phyloP scores from a whole-genome alignment of 2,797 vertebrate genomes.

The Falco naumanni region DNA sequence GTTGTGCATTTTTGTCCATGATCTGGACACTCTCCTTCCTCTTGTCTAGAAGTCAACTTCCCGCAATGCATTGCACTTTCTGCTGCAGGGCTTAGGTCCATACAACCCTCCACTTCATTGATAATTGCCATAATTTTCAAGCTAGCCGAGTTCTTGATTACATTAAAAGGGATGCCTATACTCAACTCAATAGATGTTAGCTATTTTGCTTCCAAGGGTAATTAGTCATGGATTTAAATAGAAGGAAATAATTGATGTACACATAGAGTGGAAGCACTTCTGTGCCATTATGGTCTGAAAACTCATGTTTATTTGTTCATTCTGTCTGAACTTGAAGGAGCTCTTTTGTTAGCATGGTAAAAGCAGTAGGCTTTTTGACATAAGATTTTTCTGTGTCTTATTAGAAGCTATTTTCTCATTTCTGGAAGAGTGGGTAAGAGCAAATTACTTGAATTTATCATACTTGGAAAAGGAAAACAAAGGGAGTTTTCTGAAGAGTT shows the following conservation, averaged over 20 bases:
- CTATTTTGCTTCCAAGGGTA: conserved; percentile 54
- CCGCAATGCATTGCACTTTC: neutral
- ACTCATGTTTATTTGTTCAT: conserved; percentile 41
- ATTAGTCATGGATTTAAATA: conserved; percentile 60
- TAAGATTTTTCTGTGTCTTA: neutral
- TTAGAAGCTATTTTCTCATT: conserved; percentile 43
- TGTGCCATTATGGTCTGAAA: conserved; percentile 43
- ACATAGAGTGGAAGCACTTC: conserved; percentile 26
- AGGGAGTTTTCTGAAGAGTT: neutral
- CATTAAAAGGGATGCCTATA: conserved; percentile 38
- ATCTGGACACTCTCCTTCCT: neutral
- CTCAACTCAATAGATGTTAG: conserved; percentile 14
- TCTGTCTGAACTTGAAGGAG: conserved; percentile 43
- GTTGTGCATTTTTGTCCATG: neutral
- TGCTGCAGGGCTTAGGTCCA: neutral
- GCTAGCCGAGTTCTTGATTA: conserved; percentile 51
- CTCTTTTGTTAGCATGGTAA: neutral
- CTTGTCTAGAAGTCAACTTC: neutral
- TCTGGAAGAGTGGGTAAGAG: conserved; percentile 9
- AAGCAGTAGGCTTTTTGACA: neutral
- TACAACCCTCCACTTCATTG: conserved; percentile 27
- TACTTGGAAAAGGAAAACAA: neutral
- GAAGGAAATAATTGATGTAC: conserved; percentile 52
- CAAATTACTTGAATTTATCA: conserved; percentile 3
- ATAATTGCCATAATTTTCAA: conserved; percentile 40